phyloP scores from a whole-genome alignment of 2,797 vertebrate genomes.

The Dendrocincla fuliginosa region DNA sequence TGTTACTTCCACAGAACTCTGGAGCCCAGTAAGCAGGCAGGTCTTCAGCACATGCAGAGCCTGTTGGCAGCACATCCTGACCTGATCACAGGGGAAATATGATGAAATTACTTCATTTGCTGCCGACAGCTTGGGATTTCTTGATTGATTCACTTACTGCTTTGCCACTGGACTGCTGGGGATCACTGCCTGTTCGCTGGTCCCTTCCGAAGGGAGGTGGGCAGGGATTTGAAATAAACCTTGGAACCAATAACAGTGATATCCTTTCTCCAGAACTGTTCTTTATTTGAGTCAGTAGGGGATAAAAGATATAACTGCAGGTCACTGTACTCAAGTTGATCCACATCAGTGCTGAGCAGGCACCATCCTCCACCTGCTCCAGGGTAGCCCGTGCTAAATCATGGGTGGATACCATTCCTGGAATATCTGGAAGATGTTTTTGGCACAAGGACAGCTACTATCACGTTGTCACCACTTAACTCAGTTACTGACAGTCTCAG shows the following conservation, averaged over 20 bases:
- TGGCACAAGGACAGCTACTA: background rate
- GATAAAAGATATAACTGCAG: background rate
- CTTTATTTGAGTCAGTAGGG: background rate
- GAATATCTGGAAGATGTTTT: background rate
- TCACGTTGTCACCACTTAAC: background rate
- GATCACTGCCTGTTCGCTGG: fast-evolving
- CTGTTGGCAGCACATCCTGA: background rate
- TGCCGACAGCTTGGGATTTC: background rate
- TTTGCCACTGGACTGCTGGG: background rate
- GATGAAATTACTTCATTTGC: background rate
- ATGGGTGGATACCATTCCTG: fast-evolving
- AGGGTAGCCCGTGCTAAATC: background rate
- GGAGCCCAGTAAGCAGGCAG: background rate
- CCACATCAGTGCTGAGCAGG: fast-evolving
- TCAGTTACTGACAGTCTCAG: background rate
- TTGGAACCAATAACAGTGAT: fast-evolving
- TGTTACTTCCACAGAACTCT: background rate
- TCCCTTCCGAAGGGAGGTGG: background rate
- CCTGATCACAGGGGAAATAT: background rate
- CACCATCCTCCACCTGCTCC: background rate
- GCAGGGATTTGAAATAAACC: background rate
- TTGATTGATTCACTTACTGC: background rate
- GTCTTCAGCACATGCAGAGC: background rate
- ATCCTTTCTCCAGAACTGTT: background rate
- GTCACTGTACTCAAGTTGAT: background rate